A percentile compares a stretch with the other conserved stretches of the same genome.
Conservation (phyloP, 1,140 invertebrate genomes). For the Parasteatoda tepidariorum region DNA sequence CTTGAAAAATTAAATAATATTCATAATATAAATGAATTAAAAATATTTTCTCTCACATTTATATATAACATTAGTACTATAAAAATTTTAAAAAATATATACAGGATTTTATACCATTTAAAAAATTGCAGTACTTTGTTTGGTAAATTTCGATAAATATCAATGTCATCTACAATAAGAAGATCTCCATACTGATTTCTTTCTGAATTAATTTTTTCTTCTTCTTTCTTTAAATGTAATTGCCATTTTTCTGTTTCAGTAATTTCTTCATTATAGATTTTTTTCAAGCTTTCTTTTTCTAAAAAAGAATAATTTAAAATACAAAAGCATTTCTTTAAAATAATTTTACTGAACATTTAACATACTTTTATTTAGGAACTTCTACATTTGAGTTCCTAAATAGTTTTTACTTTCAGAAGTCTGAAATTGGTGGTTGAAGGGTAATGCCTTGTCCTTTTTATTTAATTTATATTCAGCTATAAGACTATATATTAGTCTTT, state of each 20-base stretch:
- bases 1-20: not conserved
- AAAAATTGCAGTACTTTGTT: slow-evolving; percentile 58
- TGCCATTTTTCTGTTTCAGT: slow-evolving; percentile 30
- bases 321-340: not conserved
- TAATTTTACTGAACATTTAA: not conserved
- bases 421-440: not conserved
- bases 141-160: slow-evolving; percentile 62
- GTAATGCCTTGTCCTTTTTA: no score
- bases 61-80: not conserved
- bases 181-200: slow-evolving; percentile 40
- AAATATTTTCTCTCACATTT: not conserved
- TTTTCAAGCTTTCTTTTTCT: slow-evolving; percentile 10
- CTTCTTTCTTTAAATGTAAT: slow-evolving; percentile 7
- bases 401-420: no score
- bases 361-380: no score
- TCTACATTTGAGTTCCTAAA: no score
- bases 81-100: slow-evolving; percentile 1
- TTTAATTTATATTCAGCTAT: no score
- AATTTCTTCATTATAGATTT: slow-evolving; percentile 1
- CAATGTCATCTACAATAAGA: slow-evolving; percentile 46
- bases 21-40: not conserved
- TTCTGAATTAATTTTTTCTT: slow-evolving; percentile 46
- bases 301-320: not conserved
- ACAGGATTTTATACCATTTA: slow-evolving; percentile 27
- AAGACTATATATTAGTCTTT: no score